These are phyloP conservation scores for Saiga tatarica DNA, from an alignment of 2,113 vertebrate genomes.

Conservation along the genomic window DNA sequence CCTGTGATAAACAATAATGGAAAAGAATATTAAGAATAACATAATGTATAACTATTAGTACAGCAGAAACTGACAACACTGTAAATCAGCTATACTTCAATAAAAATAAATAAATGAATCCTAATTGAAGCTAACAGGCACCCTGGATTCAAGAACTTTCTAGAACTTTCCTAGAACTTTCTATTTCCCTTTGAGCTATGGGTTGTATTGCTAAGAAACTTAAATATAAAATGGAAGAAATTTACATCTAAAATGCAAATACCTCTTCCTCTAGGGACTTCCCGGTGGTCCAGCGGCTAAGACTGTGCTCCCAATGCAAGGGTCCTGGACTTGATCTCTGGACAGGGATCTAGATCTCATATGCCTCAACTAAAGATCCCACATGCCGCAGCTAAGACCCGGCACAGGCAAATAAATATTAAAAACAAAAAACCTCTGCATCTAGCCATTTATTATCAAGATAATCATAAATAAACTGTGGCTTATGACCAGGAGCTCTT, in stretches of 20 bases:
- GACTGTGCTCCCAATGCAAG: background rate
- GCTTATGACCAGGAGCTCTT: background rate
- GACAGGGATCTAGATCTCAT: rapidly evolving
- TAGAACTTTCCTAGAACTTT: background rate
- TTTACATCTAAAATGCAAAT: background rate
- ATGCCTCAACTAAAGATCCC: background rate
- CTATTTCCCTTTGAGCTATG: background rate
- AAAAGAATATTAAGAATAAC: background rate
- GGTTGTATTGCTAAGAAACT: background rate
- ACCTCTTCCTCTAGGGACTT: no score
- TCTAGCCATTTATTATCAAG: no score
- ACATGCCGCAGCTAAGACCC: background rate
- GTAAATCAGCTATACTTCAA: background rate
- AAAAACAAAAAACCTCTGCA: background rate
- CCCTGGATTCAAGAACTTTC: background rate
- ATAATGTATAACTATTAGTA: background rate
- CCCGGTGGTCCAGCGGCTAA: background rate
- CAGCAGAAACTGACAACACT: background rate
- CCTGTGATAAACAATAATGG: background rate
- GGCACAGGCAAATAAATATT: background rate
- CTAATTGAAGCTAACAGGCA: background rate
- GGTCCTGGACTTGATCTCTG: background rate
- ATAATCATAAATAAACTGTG: background rate
- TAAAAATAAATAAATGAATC: background rate
- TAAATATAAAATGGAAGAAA: background rate